Evolutionary conservation across 2,888 invertebrate species (phyloP).

Genomic region (Pristionchus fissidentatus): DNA sequence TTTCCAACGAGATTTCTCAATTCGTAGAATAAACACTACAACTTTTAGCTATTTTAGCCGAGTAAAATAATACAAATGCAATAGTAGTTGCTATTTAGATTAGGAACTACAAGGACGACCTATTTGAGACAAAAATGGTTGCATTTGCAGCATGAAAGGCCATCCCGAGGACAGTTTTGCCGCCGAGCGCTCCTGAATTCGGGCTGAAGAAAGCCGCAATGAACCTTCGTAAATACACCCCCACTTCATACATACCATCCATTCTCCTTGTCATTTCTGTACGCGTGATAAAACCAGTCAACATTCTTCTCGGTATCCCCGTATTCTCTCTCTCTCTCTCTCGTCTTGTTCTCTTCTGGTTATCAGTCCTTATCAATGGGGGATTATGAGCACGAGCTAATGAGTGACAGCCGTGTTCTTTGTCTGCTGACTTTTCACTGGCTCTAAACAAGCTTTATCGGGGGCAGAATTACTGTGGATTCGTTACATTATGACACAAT

Average conservation of each 20-base stretch:
- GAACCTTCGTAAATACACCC: background rate
- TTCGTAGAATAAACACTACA: too few relatives aligned
- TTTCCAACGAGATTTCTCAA: too few relatives aligned
- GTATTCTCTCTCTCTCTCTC: too few relatives aligned
- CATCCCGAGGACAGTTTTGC: constrained; percentile 47
- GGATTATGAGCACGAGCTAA: too few relatives aligned
- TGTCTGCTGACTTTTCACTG: background rate
- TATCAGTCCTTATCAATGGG: too few relatives aligned
- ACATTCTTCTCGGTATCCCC: too few relatives aligned
- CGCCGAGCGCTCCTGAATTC: constrained; percentile 5
- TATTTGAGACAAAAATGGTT: background rate
- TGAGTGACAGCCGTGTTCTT: background rate
- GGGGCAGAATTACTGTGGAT: constrained; percentile 1
- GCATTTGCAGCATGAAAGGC: constrained; percentile 38
- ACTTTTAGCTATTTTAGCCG: too few relatives aligned
- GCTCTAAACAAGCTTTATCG: constrained; percentile 41
- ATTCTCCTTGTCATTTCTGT: constrained; percentile 21
- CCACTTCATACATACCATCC: background rate
- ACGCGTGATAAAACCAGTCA: constrained; percentile 17
- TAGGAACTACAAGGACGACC: background rate
- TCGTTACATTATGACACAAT: constrained; percentile 21
- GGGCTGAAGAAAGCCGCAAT: background rate
- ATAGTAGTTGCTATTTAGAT: background rate
- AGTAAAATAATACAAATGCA: too few relatives aligned
- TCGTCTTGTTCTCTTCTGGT: too few relatives aligned